A percentile compares a stretch with the other conserved stretches of the same genome.
Evolutionary conservation across 2,797 vertebrate species (phyloP).

Genomic region (Gallinago nigripennis): DNA sequence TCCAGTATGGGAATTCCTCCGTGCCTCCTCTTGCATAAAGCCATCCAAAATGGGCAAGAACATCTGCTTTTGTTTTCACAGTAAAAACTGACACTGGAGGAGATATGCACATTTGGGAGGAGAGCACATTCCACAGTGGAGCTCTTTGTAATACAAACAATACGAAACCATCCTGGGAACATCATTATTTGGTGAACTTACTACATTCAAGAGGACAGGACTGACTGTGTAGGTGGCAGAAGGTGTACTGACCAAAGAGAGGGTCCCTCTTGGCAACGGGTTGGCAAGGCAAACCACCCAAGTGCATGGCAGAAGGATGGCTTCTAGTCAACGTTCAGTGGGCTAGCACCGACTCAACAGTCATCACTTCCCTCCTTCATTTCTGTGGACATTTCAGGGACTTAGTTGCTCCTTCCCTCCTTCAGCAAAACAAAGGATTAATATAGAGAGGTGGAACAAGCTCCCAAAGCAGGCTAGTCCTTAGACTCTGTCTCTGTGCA

Average conservation of each 20-base stretch:
- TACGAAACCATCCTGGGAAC: background rate
- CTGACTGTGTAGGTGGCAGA: background rate
- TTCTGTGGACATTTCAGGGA: background rate
- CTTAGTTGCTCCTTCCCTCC: background rate
- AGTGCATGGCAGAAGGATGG: rapidly evolving
- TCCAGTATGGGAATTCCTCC: background rate
- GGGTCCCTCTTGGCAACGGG: background rate
- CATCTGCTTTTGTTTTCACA: slow-evolving; percentile 64
- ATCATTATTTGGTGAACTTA: background rate
- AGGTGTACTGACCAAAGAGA: background rate
- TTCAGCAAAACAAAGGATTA: background rate
- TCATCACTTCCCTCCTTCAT: background rate
- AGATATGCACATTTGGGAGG: background rate
- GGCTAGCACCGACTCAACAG: background rate
- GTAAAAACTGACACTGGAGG: slow-evolving; percentile 21
- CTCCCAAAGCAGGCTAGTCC: background rate
- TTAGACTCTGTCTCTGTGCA: background rate
- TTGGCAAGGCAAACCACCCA: background rate
- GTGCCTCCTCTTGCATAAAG: slow-evolving; percentile 12
- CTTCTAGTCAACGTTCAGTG: background rate
- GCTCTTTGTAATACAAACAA: slow-evolving; percentile 32
- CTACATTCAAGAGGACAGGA: background rate
- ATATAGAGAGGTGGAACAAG: background rate
- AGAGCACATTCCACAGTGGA: slow-evolving; percentile 19
- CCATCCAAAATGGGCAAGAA: slow-evolving; percentile 23